These are phyloP conservation scores for Muraenolepis orangiensis DNA, from an alignment of 2,797 vertebrate species.

Conservation along the genomic window DNA sequence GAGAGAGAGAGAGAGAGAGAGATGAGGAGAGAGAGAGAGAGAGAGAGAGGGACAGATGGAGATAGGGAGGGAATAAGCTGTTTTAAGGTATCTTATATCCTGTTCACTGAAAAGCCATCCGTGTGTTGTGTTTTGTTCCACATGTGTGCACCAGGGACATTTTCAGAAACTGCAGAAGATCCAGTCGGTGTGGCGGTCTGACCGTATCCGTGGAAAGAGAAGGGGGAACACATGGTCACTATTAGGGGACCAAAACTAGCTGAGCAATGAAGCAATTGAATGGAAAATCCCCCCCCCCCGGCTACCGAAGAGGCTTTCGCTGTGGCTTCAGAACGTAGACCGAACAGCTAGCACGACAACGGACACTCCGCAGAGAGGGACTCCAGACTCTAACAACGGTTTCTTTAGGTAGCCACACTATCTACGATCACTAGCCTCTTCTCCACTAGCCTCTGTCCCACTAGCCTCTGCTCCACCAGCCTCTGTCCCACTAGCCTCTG, in stretches of 20 bases:
- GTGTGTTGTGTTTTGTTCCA: slow-evolving; percentile 9
- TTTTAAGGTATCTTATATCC: slow-evolving; percentile 10
- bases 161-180: not conserved
- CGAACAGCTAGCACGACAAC: too few relatives aligned
- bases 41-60: too few relatives aligned
- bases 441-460: too few relatives aligned
- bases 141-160: not conserved
- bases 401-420: too few relatives aligned
- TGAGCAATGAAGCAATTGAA: slow-evolving; percentile 12
- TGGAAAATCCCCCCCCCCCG: slow-evolving; percentile 17
- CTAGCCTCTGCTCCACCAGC: too few relatives aligned
- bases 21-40: not conserved
- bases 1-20: too few relatives aligned
- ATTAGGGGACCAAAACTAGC: slow-evolving; percentile 8
- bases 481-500: too few relatives aligned
- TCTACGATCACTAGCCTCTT: too few relatives aligned
- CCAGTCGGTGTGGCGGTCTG: not conserved
- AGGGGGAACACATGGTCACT: not conserved
- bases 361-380: too few relatives aligned
- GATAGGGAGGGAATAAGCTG: not conserved
- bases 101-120: slow-evolving; percentile 23
- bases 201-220: not conserved
- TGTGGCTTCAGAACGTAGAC: too few relatives aligned
- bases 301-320: too few relatives aligned
- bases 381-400: too few relatives aligned